Evolutionary conservation across 2,888 invertebrate species (phyloP), one percentile per base, ranked within the genome.

Genomic region (Phaedon cochleariae): DNA sequence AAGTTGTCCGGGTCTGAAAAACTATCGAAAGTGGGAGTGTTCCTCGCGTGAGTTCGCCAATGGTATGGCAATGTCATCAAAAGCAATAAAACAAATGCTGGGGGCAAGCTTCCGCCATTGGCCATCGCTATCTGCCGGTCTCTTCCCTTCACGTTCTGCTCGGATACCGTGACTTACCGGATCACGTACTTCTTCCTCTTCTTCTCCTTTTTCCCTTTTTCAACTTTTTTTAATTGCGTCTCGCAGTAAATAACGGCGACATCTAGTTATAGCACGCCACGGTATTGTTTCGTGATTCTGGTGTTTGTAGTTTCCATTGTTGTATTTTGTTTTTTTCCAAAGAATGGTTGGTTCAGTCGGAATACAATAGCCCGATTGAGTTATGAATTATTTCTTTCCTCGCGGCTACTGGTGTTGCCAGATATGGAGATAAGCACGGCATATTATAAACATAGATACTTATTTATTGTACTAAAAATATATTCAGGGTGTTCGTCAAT

Each of bases 61-160:
- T 78, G 72, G 76, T 72, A 73, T 74, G 69, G 70, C 71, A 76
- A 75, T 69, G 74, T 74, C 75, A 76, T 76, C 76, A 73, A 72
- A 72, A 70, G 76, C 74, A 78, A 78, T 78, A 78, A 78, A 77
- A 76, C 76, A 76, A 78, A 78, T 75, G 72, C 65, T 62, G 51
- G 48, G 46, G 65, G 62, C 46, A 53, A 48, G 55, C 62, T 34
- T 53, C 53, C 49, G 55, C 66, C 51, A 66, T 66, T 66, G 66
- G 66, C 55, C 62, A 57, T 46, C 26, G 48, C 59, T 17, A 29
- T 57, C 55, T 51, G 22, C 26, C 45, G 54, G 51, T 45, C 62
- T 62, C 63, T 63, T 67, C 60, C 58, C 57, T 57, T 57, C 26
- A n/a, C 57, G 26, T 45, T 41, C 57, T 46, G 55, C 15, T 57